phyloP scores from a whole-genome alignment of 37 sponge, comb jelly and placozoan species.

The Axinella damicornis region DNA sequence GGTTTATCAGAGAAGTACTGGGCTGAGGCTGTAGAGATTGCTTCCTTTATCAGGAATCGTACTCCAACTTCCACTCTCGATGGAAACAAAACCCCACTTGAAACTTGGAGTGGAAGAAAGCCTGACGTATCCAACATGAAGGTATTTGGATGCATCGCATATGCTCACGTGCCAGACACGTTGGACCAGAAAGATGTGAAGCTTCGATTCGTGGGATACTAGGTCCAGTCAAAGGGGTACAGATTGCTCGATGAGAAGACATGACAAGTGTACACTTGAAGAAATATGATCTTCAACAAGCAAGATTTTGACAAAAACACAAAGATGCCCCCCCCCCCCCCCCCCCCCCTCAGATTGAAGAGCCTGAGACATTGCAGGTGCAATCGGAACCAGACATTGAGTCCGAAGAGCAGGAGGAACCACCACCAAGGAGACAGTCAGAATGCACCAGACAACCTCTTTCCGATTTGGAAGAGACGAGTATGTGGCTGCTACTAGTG shows the following conservation, averaged over 20 bases:
- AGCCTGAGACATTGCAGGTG: neutral
- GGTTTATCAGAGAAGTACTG: slow-evolving; percentile 37
- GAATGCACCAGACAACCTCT: no score
- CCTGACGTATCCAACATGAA: slow-evolving; percentile 44
- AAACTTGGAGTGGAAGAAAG: slow-evolving; percentile 49
- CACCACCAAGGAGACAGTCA: no score
- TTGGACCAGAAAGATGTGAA: slow-evolving; percentile 57
- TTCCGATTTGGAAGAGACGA: neutral
- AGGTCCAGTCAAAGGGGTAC: slow-evolving; percentile 57
- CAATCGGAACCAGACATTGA: neutral
- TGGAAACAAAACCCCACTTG: slow-evolving; percentile 40
- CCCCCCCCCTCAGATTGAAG: no score
- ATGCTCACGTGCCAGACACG: slow-evolving; percentile 43
- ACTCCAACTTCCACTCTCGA: slow-evolving; percentile 41
- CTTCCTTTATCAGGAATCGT: slow-evolving; percentile 49
- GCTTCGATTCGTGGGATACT: slow-evolving; percentile 49
- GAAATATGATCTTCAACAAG: slow-evolving; percentile 57
- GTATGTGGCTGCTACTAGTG: slow-evolving; percentile 3
- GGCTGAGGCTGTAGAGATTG: slow-evolving; percentile 57
- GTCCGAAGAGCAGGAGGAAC: neutral
- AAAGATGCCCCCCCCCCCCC: neutral
- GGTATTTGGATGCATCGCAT: slow-evolving; percentile 62
- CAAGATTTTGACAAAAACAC: slow-evolving; percentile 7
- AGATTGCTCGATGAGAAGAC: slow-evolving; percentile 35
- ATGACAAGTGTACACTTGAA: neutral